Conservation (phyloP, 2,113 vertebrate species). For the Cynopterus brachyotis region DNA sequence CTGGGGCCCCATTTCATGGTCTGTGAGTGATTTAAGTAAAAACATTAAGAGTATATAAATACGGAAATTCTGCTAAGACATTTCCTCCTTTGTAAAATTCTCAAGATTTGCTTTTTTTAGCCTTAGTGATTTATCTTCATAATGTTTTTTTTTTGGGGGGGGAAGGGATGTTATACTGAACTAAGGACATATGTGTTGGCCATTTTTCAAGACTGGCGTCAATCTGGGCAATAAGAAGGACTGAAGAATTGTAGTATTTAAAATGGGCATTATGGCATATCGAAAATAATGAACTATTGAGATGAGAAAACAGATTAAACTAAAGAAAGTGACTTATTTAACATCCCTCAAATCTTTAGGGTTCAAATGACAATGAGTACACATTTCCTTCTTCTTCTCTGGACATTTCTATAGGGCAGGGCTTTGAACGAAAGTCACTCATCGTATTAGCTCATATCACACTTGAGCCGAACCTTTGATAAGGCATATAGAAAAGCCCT, state of each 20-base stretch:
- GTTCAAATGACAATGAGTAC: neutral
- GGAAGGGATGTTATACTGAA: neutral
- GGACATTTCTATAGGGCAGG: neutral
- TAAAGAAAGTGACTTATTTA: neutral
- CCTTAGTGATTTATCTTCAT: neutral
- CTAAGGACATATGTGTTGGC: neutral
- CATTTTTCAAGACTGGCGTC: neutral
- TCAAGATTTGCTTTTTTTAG: slow-evolving; percentile 11
- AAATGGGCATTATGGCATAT: neutral
- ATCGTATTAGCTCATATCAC: neutral
- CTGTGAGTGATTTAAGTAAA: slow-evolving; percentile 51
- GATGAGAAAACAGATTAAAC: neutral
- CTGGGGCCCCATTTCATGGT: slow-evolving; percentile 38
- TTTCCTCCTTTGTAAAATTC: slow-evolving; percentile 39
- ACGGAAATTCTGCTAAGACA: slow-evolving; percentile 44
- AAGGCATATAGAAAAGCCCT: neutral
- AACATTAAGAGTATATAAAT: slow-evolving; percentile 51
- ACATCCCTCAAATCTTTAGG: neutral
- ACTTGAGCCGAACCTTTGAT: neutral
- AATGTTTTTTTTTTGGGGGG: neutral
- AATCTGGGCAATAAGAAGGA: neutral
- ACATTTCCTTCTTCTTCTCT: neutral
- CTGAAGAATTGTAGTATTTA: neutral
- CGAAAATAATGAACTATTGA: neutral
- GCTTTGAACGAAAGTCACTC: neutral